Evolutionary conservation across 2,888 invertebrate genomes (phyloP).

Genomic region (Magallana nippona): DNA sequence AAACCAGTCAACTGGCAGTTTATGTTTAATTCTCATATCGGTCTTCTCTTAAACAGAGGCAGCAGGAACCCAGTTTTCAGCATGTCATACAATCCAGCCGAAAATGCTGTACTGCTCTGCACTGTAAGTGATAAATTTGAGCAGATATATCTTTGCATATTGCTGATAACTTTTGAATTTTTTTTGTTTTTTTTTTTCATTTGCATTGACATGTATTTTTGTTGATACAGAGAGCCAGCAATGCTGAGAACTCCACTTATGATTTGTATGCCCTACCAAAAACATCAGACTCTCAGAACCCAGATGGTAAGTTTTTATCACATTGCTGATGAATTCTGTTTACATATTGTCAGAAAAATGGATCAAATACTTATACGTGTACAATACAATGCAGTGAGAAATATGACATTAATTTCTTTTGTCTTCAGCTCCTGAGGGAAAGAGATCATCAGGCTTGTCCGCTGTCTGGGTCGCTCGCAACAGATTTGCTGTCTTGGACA

Average conservation of each 20-base stretch:
- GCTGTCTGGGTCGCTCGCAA: slow-evolving; percentile 98
- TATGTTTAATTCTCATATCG: not conserved
- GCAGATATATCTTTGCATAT: not conserved
- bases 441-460: slow-evolving; percentile 92
- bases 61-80: slow-evolving; percentile 81
- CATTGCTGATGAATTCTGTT: not conserved
- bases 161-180: too few relatives aligned
- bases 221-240: slow-evolving; percentile 84
- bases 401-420: not conserved
- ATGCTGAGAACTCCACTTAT: slow-evolving; percentile 93
- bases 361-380: not conserved
- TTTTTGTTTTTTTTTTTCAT: not conserved
- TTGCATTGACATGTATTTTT: not conserved
- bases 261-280: slow-evolving; percentile 95
- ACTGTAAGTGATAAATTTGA: slow-evolving; percentile 83
- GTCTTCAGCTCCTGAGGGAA: slow-evolving; percentile 85
- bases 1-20: too few relatives aligned
- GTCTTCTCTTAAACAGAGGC: slow-evolving; percentile 62
- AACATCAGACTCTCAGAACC: slow-evolving; percentile 81
- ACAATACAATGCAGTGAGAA: not conserved
- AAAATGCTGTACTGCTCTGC: slow-evolving; percentile 94
- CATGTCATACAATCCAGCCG: slow-evolving; percentile 98
- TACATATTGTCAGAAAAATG: not conserved
- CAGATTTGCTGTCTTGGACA: slow-evolving; percentile 96
- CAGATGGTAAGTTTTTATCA: slow-evolving; percentile 78